phyloP scores from a whole-genome alignment of 2,888 invertebrate species.

The Lissocephala sabroskyi region DNA sequence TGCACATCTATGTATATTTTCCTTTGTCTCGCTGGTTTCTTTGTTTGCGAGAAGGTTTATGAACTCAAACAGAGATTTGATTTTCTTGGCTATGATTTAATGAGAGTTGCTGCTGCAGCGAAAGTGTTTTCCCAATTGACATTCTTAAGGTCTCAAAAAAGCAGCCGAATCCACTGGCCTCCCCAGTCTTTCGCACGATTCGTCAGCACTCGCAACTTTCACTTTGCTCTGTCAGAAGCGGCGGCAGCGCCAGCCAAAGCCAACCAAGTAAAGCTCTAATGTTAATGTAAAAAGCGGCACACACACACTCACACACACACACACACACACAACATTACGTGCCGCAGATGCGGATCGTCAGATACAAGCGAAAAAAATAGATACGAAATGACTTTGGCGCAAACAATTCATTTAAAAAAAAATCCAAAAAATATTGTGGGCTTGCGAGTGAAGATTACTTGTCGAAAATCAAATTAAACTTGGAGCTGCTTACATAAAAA shows the following conservation, averaged over 20 bases:
- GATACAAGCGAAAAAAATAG: conserved; percentile 40
- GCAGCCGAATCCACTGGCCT: conserved; percentile 19
- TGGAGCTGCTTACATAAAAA: conserved; percentile 59
- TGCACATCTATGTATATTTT: conserved; percentile 19
- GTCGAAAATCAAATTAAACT: conserved; percentile 47
- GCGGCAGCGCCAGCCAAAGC: conserved; percentile 22
- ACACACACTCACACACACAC: conserved; percentile 19
- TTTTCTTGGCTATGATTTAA: conserved; percentile 16
- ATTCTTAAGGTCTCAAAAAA: too few relatives aligned
- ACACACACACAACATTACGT: conserved; percentile 42
- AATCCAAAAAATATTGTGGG: conserved; percentile 24
- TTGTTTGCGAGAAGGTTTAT: conserved; percentile 56
- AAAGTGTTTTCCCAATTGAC: conserved; percentile 54
- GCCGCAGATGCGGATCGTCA: conserved; percentile 43
- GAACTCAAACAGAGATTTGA: conserved; percentile 64
- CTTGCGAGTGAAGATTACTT: conserved; percentile 26
- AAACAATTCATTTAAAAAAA: conserved; percentile 27
- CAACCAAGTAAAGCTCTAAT: conserved; percentile 51
- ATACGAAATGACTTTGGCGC: conserved; percentile 48
- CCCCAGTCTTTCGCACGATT: conserved; percentile 26
- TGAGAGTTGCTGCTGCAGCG: conserved; percentile 30
- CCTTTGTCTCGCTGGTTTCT: conserved; percentile 26
- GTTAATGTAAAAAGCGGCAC: conserved; percentile 60
- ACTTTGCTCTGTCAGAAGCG: conserved; percentile 60
- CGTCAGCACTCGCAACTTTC: conserved; percentile 43